Evolutionary conservation across 64 coral and sea anemone genomes (phyloP).

Genomic region (Trachythela sp.): DNA sequence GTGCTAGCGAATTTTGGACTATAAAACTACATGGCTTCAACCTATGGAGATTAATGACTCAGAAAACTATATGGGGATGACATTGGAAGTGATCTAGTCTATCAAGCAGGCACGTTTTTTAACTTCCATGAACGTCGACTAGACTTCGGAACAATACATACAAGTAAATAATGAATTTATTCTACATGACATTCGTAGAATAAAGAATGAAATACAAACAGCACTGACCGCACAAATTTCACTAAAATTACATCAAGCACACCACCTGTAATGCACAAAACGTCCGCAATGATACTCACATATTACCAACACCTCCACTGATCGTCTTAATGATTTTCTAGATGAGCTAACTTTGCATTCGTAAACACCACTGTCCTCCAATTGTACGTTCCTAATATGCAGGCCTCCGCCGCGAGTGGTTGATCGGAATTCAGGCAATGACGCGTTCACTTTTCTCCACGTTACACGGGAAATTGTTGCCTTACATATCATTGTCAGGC

Average conservation of each 20-base stretch:
- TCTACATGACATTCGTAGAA: no score
- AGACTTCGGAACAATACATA: no score
- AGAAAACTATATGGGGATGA: no score
- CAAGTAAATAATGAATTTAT: no score
- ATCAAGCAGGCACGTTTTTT: background rate
- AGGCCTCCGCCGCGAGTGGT: conserved; percentile 47
- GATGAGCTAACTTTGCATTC: conserved; percentile 61
- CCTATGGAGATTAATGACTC: no score
- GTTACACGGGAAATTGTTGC: conserved; percentile 23
- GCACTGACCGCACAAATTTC: no score
- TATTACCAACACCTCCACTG: conserved; percentile 62
- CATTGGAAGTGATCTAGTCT: no score
- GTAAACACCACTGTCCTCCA: conserved; percentile 71
- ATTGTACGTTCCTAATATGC: conserved; percentile 54
- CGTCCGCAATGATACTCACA: conserved; percentile 50
- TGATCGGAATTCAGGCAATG: conserved; percentile 56
- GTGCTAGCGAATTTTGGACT: no score
- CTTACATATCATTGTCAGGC: conserved; percentile 51
- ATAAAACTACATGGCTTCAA: no score
- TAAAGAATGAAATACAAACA: no score
- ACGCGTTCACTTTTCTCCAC: conserved; percentile 58
- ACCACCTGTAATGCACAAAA: no score
- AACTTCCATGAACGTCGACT: background rate
- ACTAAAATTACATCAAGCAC: no score
- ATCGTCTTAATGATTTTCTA: conserved; percentile 48